Percentiles rank a stretch among this genome's conserved stretches.
These are phyloP conservation scores for Tenthredo distinguenda DNA, from an alignment of 2,888 invertebrate species.

Conservation along the genomic window DNA sequence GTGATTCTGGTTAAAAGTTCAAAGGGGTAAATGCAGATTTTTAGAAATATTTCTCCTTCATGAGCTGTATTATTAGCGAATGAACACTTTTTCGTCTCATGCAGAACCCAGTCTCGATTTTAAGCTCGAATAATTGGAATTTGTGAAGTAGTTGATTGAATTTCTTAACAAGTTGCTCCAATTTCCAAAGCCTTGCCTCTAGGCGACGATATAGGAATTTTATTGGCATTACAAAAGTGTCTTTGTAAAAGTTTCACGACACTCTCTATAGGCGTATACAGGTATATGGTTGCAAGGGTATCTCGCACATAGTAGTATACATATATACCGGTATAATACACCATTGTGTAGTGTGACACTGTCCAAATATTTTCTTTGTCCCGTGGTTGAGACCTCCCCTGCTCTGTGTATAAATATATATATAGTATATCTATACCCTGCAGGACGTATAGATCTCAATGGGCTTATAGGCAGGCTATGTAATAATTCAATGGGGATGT, in stretches of 20 bases:
- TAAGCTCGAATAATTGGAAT: not conserved
- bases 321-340: conserved; percentile 41
- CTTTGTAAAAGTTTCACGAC: conserved; percentile 20
- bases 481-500: conserved; percentile 50
- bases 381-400: conserved; percentile 75
- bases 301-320: not conserved
- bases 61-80: not conserved
- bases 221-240: conserved; percentile 29
- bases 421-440: conserved; percentile 38
- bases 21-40: not conserved
- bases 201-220: not conserved
- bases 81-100: not conserved
- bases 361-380: conserved; percentile 78
- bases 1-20: not conserved
- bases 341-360: conserved; percentile 75
- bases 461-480: conserved; percentile 45
- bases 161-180: not conserved
- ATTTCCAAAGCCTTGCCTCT: not conserved
- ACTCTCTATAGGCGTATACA: not conserved
- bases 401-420: conserved; percentile 44
- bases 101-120: not conserved
- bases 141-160: not conserved
- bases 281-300: conserved; percentile 6
- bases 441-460: conserved; percentile 50
- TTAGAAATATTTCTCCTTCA: not conserved